Conservation (phyloP, 2,888 invertebrate species). For the Odontocerum albicorne region DNA sequence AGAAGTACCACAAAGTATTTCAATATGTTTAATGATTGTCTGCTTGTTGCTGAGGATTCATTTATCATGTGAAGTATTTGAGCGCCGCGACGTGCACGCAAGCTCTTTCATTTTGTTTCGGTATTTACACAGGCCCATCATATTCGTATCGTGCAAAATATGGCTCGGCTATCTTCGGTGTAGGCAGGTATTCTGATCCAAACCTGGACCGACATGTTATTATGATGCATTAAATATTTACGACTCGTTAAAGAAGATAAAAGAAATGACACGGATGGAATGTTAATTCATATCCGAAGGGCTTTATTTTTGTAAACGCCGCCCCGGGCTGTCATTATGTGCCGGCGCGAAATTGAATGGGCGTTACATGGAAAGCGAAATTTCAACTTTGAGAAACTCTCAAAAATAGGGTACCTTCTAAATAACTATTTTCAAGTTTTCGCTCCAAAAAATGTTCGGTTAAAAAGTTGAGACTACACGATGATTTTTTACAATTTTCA, state of each 20-base stretch:
- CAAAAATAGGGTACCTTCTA: too few species aligned
- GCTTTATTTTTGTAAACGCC: conserved; percentile 24
- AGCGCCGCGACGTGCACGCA: conserved; percentile 3
- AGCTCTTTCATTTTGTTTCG: background rate
- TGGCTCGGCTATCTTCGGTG: background rate
- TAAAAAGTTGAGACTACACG: too few species aligned
- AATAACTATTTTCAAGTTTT: too few species aligned
- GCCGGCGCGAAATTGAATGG: conserved; percentile 29
- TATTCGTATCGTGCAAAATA: background rate
- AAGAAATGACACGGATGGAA: conserved; percentile 35
- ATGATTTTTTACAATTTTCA: too few species aligned
- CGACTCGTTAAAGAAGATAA: conserved; percentile 33
- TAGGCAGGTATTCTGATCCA: background rate
- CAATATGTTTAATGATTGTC: conserved; percentile 8
- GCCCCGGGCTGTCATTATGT: conserved; percentile 30
- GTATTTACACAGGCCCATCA: conserved; percentile 22
- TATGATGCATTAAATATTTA: conserved; percentile 33
- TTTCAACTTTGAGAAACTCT: too few species aligned
- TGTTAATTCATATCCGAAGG: conserved; percentile 34
- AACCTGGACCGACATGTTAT: conserved; percentile 24
- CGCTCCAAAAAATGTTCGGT: too few species aligned
- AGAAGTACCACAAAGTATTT: background rate
- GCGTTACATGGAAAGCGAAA: conserved; percentile 13
- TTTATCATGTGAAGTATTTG: conserved; percentile 12
- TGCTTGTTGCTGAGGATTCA: conserved; percentile 4